Evolutionary conservation across 2,888 invertebrate genomes (phyloP).

Genomic region (Epinotia demarniana): DNA sequence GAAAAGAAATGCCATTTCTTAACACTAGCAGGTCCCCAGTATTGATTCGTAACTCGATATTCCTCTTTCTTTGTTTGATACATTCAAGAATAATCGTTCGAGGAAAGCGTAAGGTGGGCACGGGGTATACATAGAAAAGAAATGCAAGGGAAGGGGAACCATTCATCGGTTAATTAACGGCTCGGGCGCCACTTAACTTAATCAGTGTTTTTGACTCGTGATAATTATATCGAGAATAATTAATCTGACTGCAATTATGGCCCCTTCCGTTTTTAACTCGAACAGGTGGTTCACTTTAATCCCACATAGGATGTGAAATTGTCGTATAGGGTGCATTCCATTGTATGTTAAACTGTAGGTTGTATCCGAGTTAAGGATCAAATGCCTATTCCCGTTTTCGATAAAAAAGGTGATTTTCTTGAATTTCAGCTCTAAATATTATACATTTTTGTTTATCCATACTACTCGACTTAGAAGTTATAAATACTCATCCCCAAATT

Average conservation of each 20-base stretch:
- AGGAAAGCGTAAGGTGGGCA: constrained; percentile 25
- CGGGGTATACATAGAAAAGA: constrained; percentile 34
- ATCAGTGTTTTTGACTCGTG: constrained; percentile 25
- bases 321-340: constrained; percentile 32
- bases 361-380: not conserved
- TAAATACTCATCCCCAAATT: not conserved
- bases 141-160: constrained; percentile 33
- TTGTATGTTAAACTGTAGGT: not conserved
- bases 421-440: no score
- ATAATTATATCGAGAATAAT: constrained; percentile 23
- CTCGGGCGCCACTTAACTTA: constrained; percentile 15
- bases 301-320: constrained; percentile 7
- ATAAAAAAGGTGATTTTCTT: not conserved
- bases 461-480: no score
- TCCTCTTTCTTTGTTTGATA: constrained; percentile 34
- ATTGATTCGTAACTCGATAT: constrained; percentile 26
- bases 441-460: no score
- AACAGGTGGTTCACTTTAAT: constrained; percentile 37
- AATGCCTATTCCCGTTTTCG: not conserved
- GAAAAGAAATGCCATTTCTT: no score
- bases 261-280: constrained; percentile 30
- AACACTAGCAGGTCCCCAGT: not conserved
- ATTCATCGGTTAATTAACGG: constrained; percentile 38
- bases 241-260: constrained; percentile 7
- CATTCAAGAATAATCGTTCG: constrained; percentile 30